These are phyloP conservation scores for Lagenorhynchus albirostris DNA, from an alignment of 2,113 vertebrate genomes.

Conservation along the genomic window DNA sequence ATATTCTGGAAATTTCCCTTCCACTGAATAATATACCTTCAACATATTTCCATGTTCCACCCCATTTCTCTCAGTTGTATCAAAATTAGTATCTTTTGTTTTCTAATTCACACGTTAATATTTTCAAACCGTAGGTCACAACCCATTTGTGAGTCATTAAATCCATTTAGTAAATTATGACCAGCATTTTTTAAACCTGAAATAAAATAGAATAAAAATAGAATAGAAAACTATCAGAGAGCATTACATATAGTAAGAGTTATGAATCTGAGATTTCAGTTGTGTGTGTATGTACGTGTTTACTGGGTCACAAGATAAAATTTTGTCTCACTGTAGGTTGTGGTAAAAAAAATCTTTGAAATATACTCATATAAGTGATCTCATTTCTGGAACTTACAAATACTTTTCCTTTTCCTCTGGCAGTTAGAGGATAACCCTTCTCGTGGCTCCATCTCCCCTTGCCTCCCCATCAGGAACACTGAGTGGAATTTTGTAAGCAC, in stretches of 20 bases:
- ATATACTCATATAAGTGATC: not conserved
- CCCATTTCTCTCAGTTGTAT: not conserved
- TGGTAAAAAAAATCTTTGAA: not conserved
- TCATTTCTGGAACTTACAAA: not conserved
- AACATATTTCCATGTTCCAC: not conserved
- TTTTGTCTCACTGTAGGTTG: not conserved
- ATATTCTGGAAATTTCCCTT: not conserved
- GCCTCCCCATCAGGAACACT: not conserved
- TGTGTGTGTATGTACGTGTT: not conserved
- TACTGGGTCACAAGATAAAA: not conserved
- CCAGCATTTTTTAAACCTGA: not conserved
- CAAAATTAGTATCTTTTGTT: not conserved
- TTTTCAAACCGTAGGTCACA: not conserved
- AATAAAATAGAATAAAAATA: not conserved
- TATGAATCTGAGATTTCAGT: not conserved
- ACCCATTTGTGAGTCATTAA: not conserved
- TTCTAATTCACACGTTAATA: not conserved
- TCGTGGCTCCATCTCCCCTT: not conserved
- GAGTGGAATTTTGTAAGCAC: not conserved
- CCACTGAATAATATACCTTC: not conserved
- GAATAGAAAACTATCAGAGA: not conserved
- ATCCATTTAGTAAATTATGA: not conserved
- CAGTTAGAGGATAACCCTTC: not conserved
- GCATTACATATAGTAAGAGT: not conserved
- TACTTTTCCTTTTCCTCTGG: not conserved